Conservation (phyloP, 2,113 vertebrate species). For the Sprattus sprattus region DNA sequence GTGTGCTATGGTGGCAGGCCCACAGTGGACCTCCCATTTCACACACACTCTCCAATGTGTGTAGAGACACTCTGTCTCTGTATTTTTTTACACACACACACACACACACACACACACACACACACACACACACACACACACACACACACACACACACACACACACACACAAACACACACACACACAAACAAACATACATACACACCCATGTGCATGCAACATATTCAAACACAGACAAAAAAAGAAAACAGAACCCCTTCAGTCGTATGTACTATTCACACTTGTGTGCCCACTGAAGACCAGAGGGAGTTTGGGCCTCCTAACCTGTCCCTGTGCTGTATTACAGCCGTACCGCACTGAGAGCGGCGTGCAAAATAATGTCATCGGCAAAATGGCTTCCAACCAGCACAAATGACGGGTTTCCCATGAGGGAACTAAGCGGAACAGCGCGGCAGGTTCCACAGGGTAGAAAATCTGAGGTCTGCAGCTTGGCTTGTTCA, state of each 20-base stretch:
- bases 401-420: slow-evolving; percentile 15
- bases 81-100: neutral
- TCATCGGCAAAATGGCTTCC: slow-evolving; percentile 9
- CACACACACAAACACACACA: neutral
- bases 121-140: slow-evolving; percentile 16
- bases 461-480: slow-evolving; percentile 5
- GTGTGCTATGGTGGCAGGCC: neutral
- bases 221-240: neutral
- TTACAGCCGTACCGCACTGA: neutral
- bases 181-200: slow-evolving; percentile 1
- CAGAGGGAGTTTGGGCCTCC: neutral
- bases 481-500: slow-evolving; percentile 16
- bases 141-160: neutral
- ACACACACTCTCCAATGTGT: slow-evolving; percentile 10
- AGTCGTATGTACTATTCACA: no score
- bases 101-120: slow-evolving; percentile 21
- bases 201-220: neutral
- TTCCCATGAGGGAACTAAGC: neutral
- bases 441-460: neutral
- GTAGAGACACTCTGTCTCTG: neutral
- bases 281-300: neutral
- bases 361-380: neutral
- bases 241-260: no score
- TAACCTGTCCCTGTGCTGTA: neutral
- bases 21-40: neutral